Evolutionary conservation across 2,797 vertebrate species (phyloP).

Genomic region (Gymnopithys bicolor): DNA sequence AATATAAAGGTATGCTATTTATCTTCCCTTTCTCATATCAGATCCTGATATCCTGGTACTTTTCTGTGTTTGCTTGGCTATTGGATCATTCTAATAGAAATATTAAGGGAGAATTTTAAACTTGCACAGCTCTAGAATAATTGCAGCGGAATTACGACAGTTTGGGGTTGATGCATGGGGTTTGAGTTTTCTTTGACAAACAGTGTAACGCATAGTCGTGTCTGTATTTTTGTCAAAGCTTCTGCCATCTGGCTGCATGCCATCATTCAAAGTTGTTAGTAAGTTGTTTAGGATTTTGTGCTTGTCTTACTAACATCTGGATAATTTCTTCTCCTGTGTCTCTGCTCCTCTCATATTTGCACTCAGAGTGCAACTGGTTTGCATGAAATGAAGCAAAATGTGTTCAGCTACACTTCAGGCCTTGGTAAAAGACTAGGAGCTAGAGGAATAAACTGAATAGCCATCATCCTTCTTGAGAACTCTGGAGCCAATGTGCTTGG

Average conservation of each 20-base stretch:
- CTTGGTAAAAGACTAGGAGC: not conserved
- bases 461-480: not conserved
- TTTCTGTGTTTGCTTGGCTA: not conserved
- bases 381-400: not conserved
- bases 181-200: not conserved
- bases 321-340: not conserved
- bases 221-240: not conserved
- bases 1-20: slow-evolving; percentile 88
- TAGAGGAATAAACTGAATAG: not conserved
- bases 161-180: not conserved
- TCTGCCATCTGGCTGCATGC: not conserved
- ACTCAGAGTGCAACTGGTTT: not conserved
- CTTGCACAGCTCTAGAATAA: not conserved
- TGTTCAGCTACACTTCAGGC: not conserved
- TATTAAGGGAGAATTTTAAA: not conserved
- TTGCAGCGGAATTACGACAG: not conserved
- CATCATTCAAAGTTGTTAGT: not conserved
- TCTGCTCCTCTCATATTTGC: not conserved
- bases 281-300: slow-evolving; percentile 1
- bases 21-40: not conserved
- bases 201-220: not conserved
- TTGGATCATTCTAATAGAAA: not conserved
- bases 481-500: not conserved
- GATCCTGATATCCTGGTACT: not conserved
- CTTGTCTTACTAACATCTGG: not conserved